Evolutionary conservation across 2,797 vertebrate species (phyloP).

Genomic region (Crenichthys baileyi): DNA sequence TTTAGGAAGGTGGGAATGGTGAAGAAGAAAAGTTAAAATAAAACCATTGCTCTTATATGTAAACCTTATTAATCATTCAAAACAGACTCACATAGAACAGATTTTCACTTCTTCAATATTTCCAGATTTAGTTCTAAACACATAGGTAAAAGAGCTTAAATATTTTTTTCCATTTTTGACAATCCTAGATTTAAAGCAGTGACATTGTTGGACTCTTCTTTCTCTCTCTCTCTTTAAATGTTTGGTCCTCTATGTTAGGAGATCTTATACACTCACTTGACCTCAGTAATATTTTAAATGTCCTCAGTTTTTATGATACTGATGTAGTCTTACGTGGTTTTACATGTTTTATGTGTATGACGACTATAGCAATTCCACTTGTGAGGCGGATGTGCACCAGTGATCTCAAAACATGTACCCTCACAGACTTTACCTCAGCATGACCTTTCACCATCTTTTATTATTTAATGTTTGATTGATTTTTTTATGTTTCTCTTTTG

Average conservation of each 20-base stretch:
- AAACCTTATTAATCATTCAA: constrained; percentile 13
- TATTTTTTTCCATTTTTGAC: background rate
- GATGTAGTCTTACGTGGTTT: constrained; percentile 64
- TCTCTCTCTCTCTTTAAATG: constrained; percentile 1
- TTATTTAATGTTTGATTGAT: constrained; percentile 14
- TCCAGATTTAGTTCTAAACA: background rate
- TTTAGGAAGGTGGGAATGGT: background rate
- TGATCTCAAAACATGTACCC: constrained; percentile 58
- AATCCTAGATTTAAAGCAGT: background rate
- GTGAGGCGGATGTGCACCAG: constrained; percentile 59
- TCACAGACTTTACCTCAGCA: constrained; percentile 43
- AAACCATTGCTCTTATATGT: background rate
- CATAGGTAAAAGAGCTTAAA: background rate
- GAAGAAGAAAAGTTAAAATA: background rate
- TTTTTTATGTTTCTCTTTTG: background rate
- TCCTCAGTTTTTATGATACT: constrained; percentile 66
- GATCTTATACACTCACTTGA: constrained; percentile 50
- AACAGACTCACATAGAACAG: constrained; percentile 14
- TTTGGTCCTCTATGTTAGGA: constrained; percentile 46
- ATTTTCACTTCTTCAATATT: constrained; percentile 12
- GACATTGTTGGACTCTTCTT: background rate
- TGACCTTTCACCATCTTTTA: constrained; percentile 23
- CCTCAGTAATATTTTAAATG: constrained; percentile 69
- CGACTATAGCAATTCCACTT: constrained; percentile 68
- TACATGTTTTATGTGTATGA: constrained; percentile 75